These are phyloP conservation scores for Temnopleurus reevesii DNA, from an alignment of 53 echinoderm and acorn worm genomes.

Conservation along the genomic window DNA sequence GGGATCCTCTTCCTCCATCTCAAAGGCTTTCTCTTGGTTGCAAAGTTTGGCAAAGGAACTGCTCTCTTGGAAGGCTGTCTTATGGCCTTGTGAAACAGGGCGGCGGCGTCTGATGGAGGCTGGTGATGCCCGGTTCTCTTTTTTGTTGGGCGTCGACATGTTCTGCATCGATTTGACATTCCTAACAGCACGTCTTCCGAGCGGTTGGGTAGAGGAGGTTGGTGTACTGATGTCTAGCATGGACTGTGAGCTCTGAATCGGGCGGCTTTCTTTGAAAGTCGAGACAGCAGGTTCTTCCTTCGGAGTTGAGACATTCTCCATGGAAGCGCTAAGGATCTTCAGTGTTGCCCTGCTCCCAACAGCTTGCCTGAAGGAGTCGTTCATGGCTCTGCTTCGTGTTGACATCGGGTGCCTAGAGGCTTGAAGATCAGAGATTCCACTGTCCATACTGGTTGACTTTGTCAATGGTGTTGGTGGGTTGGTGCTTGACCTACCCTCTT, in stretches of 20 bases:
- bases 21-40: slow-evolving; percentile 5
- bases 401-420: not conserved
- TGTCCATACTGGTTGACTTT: slow-evolving; percentile 58
- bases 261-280: not conserved
- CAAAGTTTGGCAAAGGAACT: slow-evolving; percentile 26
- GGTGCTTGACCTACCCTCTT: not conserved
- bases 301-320: slow-evolving; percentile 56
- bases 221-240: slow-evolving; percentile 51
- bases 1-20: slow-evolving; percentile 9
- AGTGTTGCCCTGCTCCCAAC: not conserved
- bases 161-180: not conserved
- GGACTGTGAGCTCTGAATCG: slow-evolving; percentile 46
- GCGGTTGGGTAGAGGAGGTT: not conserved
- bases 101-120: slow-evolving; percentile 29
- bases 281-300: not conserved
- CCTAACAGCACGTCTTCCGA: not conserved
- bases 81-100: slow-evolving; percentile 45
- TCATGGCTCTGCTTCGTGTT: slow-evolving; percentile 9
- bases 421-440: slow-evolving; percentile 41
- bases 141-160: not conserved
- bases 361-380: slow-evolving; percentile 39
- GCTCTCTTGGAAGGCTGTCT: slow-evolving; percentile 32
- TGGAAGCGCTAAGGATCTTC: not conserved
- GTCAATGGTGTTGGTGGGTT: slow-evolving; percentile 42
- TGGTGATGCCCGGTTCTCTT: not conserved